Conservation (phyloP, 2,797 vertebrate species). For the Orestias chungarensis region DNA sequence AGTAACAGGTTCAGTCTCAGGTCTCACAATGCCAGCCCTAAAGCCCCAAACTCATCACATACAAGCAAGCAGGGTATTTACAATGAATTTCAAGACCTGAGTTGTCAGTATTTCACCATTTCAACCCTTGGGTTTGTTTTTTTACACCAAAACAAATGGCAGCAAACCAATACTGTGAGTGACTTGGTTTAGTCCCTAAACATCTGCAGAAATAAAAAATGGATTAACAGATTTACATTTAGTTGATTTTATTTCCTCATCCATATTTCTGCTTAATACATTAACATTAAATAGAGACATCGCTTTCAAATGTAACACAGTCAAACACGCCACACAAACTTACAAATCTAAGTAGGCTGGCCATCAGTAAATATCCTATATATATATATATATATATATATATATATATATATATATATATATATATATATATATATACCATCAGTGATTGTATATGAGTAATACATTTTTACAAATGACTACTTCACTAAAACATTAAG, state of each 20-base stretch:
- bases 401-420: too few species aligned
- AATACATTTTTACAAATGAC: too few species aligned
- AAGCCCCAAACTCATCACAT: constrained; percentile 67
- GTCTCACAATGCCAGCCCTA: constrained; percentile 51
- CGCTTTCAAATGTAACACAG: neutral
- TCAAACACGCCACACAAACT: neutral
- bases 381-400: too few species aligned
- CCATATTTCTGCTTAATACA: neutral
- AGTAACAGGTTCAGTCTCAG: constrained; percentile 42
- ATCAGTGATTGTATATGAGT: too few species aligned
- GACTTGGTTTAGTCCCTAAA: constrained; percentile 20
- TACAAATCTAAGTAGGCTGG: neutral
- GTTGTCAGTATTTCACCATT: constrained; percentile 37
- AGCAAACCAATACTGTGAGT: constrained; percentile 20
- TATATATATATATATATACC: too few species aligned
- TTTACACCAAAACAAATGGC: constrained; percentile 41
- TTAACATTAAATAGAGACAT: neutral
- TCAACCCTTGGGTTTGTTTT: constrained; percentile 37
- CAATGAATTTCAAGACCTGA: constrained; percentile 38
- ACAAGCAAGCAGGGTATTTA: constrained; percentile 37
- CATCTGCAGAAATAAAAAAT: constrained; percentile 2
- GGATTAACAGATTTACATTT: neutral
- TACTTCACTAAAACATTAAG: constrained; percentile 37
- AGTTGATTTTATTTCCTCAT: neutral
- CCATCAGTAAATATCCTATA: too few species aligned